phyloP scores from a whole-genome alignment of 2,888 invertebrate species.

The Apomyelois bistriatella region DNA sequence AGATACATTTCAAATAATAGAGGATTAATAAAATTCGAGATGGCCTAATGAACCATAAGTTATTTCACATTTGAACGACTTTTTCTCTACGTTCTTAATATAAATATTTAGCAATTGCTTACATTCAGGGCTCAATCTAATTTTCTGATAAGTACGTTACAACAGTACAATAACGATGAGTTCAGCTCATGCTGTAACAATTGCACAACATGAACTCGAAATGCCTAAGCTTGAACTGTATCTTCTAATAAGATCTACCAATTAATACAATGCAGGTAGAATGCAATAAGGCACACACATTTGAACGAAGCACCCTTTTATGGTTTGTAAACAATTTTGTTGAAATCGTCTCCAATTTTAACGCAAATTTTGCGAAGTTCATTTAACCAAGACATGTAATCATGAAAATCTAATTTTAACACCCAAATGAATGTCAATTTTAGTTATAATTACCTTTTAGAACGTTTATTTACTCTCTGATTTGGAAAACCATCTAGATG shows the following conservation, averaged over 20 bases:
- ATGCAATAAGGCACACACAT: not conserved
- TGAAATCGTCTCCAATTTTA: not conserved
- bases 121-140: not conserved
- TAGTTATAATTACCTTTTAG: not conserved
- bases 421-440: conserved; percentile 2
- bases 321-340: not conserved
- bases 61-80: too few species aligned
- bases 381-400: conserved; percentile 1
- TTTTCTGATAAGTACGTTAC: conserved; percentile 9
- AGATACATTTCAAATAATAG: too few species aligned
- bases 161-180: conserved; percentile 16
- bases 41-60: too few species aligned
- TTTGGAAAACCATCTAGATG: not conserved
- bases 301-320: not conserved
- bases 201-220: conserved; percentile 19
- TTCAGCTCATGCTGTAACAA: conserved; percentile 17
- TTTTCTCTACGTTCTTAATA: too few species aligned
- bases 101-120: too few species aligned
- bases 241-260: conserved; percentile 25
- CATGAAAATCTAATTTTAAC: conserved; percentile 4
- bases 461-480: not conserved
- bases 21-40: too few species aligned
- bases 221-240: conserved; percentile 18
- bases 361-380: not conserved
- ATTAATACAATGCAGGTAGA: conserved; percentile 25